phyloP scores from a whole-genome alignment of 1,140 invertebrate species.

The Aphidius gifuensis region DNA sequence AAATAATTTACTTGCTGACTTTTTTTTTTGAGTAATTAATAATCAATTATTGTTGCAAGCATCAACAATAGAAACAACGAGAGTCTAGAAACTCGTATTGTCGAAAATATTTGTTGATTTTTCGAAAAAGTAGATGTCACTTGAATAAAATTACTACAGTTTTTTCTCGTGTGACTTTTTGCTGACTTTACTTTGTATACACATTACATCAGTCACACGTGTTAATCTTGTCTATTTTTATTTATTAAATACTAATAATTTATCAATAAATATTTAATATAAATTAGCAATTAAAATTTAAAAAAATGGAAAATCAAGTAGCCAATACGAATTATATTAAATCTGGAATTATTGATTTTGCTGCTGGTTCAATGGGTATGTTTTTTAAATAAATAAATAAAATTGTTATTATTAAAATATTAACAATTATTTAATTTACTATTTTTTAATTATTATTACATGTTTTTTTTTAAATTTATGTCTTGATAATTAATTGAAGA shows the following conservation, averaged over 20 bases:
- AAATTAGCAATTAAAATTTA: background rate
- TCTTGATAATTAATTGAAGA: too few relatives aligned
- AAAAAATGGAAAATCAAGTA: background rate
- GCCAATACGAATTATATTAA: slow-evolving; percentile 15
- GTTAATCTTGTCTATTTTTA: slow-evolving; percentile 26
- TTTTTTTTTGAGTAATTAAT: background rate
- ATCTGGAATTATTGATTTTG: slow-evolving; percentile 22
- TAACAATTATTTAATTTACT: background rate
- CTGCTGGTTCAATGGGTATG: slow-evolving; percentile 20
- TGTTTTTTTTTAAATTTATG: too few relatives aligned
- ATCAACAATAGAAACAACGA: too few relatives aligned
- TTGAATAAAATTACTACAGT: too few relatives aligned
- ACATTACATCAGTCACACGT: slow-evolving; percentile 26
- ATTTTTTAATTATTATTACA: background rate
- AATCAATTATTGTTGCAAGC: too few relatives aligned
- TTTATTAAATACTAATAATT: slow-evolving; percentile 1
- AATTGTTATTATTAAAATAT: background rate
- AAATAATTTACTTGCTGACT: background rate
- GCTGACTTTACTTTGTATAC: too few relatives aligned
- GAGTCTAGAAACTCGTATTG: too few relatives aligned
- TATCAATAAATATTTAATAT: background rate
- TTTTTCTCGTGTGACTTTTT: too few relatives aligned
- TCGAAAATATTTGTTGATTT: too few relatives aligned
- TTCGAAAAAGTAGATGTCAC: too few relatives aligned
- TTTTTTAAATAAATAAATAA: background rate